Evolutionary conservation across 2,888 invertebrate species (phyloP).

Genomic region (Leucophora obtusa): DNA sequence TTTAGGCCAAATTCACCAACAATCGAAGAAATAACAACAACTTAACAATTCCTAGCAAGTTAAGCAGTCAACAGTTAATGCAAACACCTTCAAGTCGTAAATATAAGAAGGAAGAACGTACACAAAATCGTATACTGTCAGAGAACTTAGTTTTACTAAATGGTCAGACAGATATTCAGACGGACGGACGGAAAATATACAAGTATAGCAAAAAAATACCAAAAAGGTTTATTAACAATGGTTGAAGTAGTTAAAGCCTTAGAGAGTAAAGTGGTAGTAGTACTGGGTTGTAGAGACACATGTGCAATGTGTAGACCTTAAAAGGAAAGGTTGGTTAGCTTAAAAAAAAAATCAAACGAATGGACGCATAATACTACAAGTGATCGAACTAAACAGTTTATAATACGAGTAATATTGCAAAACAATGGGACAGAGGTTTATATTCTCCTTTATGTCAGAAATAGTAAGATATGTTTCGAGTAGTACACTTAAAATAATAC

Average conservation of each 20-base stretch:
- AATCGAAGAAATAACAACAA: constrained; percentile 2
- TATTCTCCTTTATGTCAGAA: too few species aligned
- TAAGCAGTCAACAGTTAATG: constrained; percentile 45
- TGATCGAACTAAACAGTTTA: constrained; percentile 40
- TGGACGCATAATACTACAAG: constrained; percentile 30
- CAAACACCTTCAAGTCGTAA: constrained; percentile 52
- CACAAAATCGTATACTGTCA: constrained; percentile 24
- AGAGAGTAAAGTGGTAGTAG: constrained; percentile 39
- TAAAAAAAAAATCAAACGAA: not conserved
- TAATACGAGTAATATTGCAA: constrained; percentile 32
- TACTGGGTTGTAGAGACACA: constrained; percentile 34
- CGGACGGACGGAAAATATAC: not conserved
- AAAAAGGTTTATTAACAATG: constrained; percentile 50
- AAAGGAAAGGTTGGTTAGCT: constrained; percentile 47
- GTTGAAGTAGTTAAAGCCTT: constrained; percentile 46
- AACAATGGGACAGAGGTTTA: too few species aligned
- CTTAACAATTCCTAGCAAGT: constrained; percentile 38
- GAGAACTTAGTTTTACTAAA: constrained; percentile 55
- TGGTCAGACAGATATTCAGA: constrained; percentile 35
- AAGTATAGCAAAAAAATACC: not conserved
- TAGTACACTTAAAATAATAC: too few species aligned
- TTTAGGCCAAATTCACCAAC: constrained; percentile 40
- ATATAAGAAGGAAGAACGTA: not conserved
- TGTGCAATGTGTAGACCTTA: constrained; percentile 52
- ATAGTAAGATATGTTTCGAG: too few species aligned